A percentile compares a stretch with the other conserved stretches of the same genome.
Evolutionary conservation across 2,888 invertebrate species (phyloP).

Genomic region (Eristalinus aeneus): DNA sequence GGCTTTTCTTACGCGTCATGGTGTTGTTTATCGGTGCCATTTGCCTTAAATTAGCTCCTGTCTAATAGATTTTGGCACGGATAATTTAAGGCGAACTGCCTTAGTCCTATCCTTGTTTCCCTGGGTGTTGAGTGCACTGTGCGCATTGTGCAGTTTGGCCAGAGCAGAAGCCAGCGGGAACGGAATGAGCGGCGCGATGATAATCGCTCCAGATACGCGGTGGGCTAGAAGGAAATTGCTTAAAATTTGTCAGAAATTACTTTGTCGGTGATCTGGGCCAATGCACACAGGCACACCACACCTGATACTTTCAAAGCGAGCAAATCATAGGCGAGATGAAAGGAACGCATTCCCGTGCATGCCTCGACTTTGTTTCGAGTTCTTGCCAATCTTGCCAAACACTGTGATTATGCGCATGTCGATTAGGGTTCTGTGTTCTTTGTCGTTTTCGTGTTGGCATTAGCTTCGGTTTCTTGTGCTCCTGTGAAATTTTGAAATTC

Average conservation of each 20-base stretch:
- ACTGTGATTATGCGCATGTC: background rate
- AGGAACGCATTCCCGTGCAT: background rate
- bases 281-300: conserved; percentile 55
- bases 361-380: background rate
- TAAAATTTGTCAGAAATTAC: conserved; percentile 67
- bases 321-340: background rate
- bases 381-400: background rate
- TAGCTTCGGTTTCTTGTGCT: too few relatives aligned
- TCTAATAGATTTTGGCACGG: conserved; percentile 71
- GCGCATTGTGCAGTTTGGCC: conserved; percentile 44
- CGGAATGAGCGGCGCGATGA: conserved; percentile 48
- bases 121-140: conserved; percentile 9
- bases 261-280: conserved; percentile 67
- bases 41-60: conserved; percentile 70
- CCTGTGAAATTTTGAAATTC: too few relatives aligned
- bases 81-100: conserved; percentile 60
- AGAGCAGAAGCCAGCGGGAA: conserved; percentile 55
- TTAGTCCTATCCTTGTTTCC: conserved; percentile 53
- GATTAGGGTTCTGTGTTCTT: background rate
- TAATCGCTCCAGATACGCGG: conserved; percentile 60
- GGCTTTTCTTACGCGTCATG: conserved; percentile 68
- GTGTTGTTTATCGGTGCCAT: conserved; percentile 70
- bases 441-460: too few relatives aligned
- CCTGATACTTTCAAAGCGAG: conserved; percentile 54
- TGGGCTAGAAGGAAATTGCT: conserved; percentile 67